Evolutionary conservation across 2,797 vertebrate species (phyloP).

Genomic region (Chaunax sp.): DNA sequence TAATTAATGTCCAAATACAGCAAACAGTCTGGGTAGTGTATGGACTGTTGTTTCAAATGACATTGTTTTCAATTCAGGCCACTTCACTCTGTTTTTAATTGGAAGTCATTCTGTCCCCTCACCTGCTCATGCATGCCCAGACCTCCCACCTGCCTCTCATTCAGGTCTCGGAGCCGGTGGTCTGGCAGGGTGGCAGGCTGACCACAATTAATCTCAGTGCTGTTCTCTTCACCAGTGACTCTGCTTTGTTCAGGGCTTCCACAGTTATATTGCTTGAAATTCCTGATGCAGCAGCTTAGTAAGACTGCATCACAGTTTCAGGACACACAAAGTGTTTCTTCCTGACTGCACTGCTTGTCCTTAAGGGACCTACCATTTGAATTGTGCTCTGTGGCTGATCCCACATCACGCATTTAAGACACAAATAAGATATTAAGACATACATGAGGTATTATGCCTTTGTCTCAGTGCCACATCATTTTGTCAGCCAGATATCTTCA

Average conservation of each 20-base stretch:
- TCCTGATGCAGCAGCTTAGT: constrained; percentile 30
- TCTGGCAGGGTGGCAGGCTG: constrained; percentile 54
- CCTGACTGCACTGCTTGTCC: constrained; percentile 27
- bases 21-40: neutral
- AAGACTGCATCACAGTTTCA: constrained; percentile 15
- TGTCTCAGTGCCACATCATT: too few relatives aligned
- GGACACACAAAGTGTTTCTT: constrained; percentile 1
- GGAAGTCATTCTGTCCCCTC: constrained; percentile 46
- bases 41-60: constrained; percentile 27
- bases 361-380: constrained; percentile 37
- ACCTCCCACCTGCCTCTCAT: constrained; percentile 67
- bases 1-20: constrained; percentile 2
- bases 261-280: constrained; percentile 22
- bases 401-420: too few relatives aligned
- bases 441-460: too few relatives aligned
- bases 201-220: constrained; percentile 31
- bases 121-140: constrained; percentile 39
- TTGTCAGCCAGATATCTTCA: too few relatives aligned
- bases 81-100: constrained; percentile 53
- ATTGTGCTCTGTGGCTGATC: constrained; percentile 11
- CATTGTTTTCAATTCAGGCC: constrained; percentile 19
- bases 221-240: constrained; percentile 17
- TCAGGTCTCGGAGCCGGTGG: constrained; percentile 65
- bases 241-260: constrained; percentile 37
- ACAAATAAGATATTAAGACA: too few relatives aligned